A percentile compares a stretch with the other conserved stretches of the same genome.
phyloP scores from a whole-genome alignment of 2,797 vertebrate species.

The Falco concolor region DNA sequence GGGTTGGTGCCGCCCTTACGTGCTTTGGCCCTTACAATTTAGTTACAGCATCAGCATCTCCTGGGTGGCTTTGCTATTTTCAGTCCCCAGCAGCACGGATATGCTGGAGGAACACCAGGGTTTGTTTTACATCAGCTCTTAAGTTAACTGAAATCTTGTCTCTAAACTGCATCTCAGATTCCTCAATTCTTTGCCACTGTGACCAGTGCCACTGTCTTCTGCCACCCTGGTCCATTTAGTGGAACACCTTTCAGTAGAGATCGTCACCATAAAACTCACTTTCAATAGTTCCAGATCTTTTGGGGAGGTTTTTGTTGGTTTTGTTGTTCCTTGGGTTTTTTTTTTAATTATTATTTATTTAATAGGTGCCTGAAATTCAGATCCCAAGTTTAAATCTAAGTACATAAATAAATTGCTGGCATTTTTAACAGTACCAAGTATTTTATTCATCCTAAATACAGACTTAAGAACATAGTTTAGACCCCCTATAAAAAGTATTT shows the following conservation, averaged over 20 bases:
- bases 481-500: not conserved
- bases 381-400: not conserved
- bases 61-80: not conserved
- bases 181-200: not conserved
- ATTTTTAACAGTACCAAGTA: not conserved
- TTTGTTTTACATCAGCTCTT: not conserved
- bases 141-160: not conserved
- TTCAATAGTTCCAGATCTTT: not conserved
- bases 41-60: not conserved
- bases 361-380: not conserved
- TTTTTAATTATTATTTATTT: not conserved
- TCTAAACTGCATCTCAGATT: not conserved
- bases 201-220: not conserved
- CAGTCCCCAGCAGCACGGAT: not conserved
- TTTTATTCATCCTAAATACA: not conserved
- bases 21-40: not conserved
- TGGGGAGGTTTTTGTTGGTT: rapidly evolving
- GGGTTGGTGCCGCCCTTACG: not conserved
- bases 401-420: not conserved
- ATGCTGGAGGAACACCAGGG: not conserved
- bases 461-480: not conserved
- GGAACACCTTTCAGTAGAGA: not conserved
- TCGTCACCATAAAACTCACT: not conserved
- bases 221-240: not conserved
- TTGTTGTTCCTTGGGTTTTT: not conserved